Percentiles rank a stretch among this genome's conserved stretches.
Conservation (phyloP, 2,797 vertebrate species). For the Pelochelys cantorii region DNA sequence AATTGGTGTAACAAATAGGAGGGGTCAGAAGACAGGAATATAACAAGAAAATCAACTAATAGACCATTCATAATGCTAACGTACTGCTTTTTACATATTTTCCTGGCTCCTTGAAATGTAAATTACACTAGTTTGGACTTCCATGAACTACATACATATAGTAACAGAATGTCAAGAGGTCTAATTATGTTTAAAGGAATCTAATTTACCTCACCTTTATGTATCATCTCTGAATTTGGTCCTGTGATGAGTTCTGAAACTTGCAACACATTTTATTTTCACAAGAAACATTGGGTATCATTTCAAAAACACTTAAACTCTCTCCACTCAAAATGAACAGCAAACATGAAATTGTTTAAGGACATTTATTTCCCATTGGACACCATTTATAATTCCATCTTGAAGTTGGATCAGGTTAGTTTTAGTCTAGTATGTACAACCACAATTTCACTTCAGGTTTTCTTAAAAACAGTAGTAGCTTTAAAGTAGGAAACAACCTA, state of each 20-base stretch:
- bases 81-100: no score
- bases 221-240: background rate
- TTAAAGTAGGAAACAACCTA: conserved; percentile 26
- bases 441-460: conserved; percentile 28
- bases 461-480: background rate
- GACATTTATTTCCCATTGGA: background rate
- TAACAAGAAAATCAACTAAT: conserved; percentile 52
- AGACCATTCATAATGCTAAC: conserved; percentile 27
- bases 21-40: conserved; percentile 21
- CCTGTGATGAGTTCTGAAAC: background rate
- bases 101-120: no score
- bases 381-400: background rate
- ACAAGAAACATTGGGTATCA: background rate
- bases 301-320: conserved; percentile 25
- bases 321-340: background rate
- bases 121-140: no score
- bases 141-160: background rate
- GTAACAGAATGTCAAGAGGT: conserved; percentile 14
- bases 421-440: background rate
- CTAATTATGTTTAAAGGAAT: conserved; percentile 20
- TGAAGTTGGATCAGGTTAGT: background rate
- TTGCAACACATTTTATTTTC: background rate
- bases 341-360: background rate
- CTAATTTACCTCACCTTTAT: conserved; percentile 29
- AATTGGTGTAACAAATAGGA: conserved; percentile 7